Conservation (phyloP, 1,140 invertebrate genomes). For the Melipona quadrifasciata region DNA sequence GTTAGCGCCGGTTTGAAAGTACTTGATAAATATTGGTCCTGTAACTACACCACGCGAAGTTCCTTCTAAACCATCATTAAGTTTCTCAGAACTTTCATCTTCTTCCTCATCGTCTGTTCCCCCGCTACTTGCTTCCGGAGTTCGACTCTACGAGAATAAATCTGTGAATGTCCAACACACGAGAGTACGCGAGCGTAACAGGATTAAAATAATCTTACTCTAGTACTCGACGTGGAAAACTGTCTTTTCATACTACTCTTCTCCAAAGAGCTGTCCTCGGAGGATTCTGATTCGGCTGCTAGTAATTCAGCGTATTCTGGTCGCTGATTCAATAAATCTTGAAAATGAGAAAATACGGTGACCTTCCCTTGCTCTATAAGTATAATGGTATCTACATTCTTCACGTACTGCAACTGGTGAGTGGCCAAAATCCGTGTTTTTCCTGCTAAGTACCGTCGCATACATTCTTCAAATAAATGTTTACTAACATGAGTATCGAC, state of each 20-base stretch:
- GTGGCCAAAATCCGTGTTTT: constrained; percentile 90
- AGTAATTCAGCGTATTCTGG: constrained; percentile 75
- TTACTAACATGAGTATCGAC: constrained; percentile 88
- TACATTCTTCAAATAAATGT: constrained; percentile 87
- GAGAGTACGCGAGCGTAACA: not conserved
- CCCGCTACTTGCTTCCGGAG: constrained; percentile 68
- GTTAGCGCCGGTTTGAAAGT: constrained; percentile 84
- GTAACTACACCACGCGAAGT: constrained; percentile 84
- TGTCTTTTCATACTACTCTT: constrained; percentile 68
- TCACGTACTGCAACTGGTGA: constrained; percentile 93
- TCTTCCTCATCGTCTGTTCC: constrained; percentile 82
- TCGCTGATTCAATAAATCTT: constrained; percentile 81
- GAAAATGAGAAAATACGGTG: constrained; percentile 79
- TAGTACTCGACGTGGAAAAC: constrained; percentile 75
- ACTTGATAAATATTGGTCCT: constrained; percentile 84
- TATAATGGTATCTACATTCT: constrained; percentile 89
- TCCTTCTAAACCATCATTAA: constrained; percentile 82
- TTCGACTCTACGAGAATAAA: constrained; percentile 70
- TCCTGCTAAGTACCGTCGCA: constrained; percentile 79
- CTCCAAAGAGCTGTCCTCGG: constrained; percentile 74
- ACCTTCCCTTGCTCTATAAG: constrained; percentile 88
- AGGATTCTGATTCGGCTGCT: constrained; percentile 68
- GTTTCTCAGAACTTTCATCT: constrained; percentile 80
- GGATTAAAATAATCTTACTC: constrained; percentile 61
- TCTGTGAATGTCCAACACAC: not conserved